Evolutionary conservation across 2,113 vertebrate genomes (phyloP), one percentile per base, ranked within the genome.

Genomic region (Myiozetetes cayanensis): DNA sequence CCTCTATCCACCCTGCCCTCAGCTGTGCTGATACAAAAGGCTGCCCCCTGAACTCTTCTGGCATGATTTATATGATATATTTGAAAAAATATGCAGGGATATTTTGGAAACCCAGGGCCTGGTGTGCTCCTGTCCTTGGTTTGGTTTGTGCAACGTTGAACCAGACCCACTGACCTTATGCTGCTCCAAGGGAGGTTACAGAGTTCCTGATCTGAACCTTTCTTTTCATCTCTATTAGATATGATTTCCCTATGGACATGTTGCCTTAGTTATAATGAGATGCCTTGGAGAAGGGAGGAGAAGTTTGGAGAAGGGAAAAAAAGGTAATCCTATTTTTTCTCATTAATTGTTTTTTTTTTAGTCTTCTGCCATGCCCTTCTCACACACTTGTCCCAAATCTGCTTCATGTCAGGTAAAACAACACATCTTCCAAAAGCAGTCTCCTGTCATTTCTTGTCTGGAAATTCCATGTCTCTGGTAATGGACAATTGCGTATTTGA

Each of bases 81-180:
- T 59, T 68, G 49, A 90, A 81, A 68, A 81, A 68, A 75, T 68
- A 30, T 0, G 22, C 0, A 59, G 21, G 19, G 68, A 44, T 15
- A 3, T 62, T 84, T 63, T 67, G n/a, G 74, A 33, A 87, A 33
- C 2, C 27, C 14, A n/a, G 22, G 33, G 12, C 5, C 15, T 19
- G 10, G 37, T 71, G 24, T 22, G 85, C 59, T 94, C 28, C 24
- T 55, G 23, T 44, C 31, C 27, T 76, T 53, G 14, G 6, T 56
- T 78, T 89, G 21, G 12, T 86, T 70, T 66, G 25, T 90, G 9
- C 6, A 1, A 11, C 25, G 24, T 49, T 59, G 6, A 82, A n/a
- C 19, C 39, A 77, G 53, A 41, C 14, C 33, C 0, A 0, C 17
- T 10, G 70, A 87, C 33, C 49, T 50, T 35, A 24, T 4, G n/a